These are phyloP conservation scores for Panzeria rudis DNA, from an alignment of 2,888 invertebrate species.

Conservation along the genomic window DNA sequence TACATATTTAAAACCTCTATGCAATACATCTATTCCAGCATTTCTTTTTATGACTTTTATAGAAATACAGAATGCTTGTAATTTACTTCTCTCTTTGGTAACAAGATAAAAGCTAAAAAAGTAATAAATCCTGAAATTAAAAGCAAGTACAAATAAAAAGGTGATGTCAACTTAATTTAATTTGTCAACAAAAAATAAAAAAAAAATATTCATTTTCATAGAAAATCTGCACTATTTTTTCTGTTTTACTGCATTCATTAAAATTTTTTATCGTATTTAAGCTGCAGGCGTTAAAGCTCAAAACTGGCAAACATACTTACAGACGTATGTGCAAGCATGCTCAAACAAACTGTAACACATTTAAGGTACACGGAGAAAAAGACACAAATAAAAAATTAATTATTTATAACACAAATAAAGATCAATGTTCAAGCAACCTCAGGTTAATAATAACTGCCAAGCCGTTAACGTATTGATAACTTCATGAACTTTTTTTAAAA, in stretches of 20 bases:
- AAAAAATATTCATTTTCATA: constrained; percentile 23
- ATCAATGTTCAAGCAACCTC: not conserved
- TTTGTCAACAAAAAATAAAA: constrained; percentile 73
- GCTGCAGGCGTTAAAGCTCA: constrained; percentile 49
- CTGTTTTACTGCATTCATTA: constrained; percentile 4
- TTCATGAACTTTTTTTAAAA: not conserved
- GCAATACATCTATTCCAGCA: too few relatives aligned
- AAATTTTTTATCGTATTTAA: constrained; percentile 38
- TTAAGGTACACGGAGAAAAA: constrained; percentile 15
- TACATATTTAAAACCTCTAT: too few relatives aligned
- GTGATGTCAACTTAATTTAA: constrained; percentile 75
- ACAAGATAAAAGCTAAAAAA: not conserved
- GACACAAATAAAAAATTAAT: not conserved
- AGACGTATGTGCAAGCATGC: not conserved
- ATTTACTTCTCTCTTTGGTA: not conserved
- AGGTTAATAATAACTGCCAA: not conserved
- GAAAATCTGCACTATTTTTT: constrained; percentile 7
- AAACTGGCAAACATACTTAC: constrained; percentile 20
- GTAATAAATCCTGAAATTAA: not conserved
- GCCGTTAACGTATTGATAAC: too few relatives aligned
- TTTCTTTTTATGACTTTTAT: too few relatives aligned
- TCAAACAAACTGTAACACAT: constrained; percentile 30
- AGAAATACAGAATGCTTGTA: too few relatives aligned
- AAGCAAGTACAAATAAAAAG: constrained; percentile 16
- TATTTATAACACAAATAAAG: not conserved